Evolutionary conservation across 2,113 vertebrate genomes (phyloP).

Genomic region (Suricata suricatta): DNA sequence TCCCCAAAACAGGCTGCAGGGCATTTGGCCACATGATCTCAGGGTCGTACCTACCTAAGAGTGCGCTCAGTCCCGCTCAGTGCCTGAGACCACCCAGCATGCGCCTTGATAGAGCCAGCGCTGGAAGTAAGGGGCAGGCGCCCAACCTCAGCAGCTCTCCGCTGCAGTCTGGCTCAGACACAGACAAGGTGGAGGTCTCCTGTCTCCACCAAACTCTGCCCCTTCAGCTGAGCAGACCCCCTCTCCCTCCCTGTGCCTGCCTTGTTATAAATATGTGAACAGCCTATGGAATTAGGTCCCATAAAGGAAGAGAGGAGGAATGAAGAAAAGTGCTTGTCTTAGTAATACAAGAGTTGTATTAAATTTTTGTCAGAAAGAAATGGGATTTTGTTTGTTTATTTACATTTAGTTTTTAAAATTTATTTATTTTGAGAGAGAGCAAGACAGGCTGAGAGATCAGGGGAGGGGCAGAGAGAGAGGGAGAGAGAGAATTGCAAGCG

Average conservation of each 20-base stretch:
- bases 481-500: too few relatives aligned
- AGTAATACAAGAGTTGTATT: background rate
- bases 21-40: background rate
- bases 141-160: background rate
- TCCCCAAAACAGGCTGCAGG: too few relatives aligned
- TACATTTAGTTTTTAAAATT: too few relatives aligned
- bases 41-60: background rate
- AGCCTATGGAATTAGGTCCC: background rate
- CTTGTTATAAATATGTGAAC: background rate
- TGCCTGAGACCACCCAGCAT: fast-evolving
- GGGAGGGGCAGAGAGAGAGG: too few relatives aligned
- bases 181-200: fast-evolving
- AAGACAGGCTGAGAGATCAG: too few relatives aligned
- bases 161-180: background rate
- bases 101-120: fast-evolving
- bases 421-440: too few relatives aligned
- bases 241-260: fast-evolving
- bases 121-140: background rate
- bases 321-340: background rate
- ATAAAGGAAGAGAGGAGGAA: background rate
- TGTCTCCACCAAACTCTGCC: background rate
- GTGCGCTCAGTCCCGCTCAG: background rate
- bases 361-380: background rate
- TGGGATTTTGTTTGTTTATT: background rate
- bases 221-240: background rate